A percentile compares a stretch with the other conserved stretches of the same genome.
Conservation (phyloP, 2,113 vertebrate species). For the Meriones unguiculatus region DNA sequence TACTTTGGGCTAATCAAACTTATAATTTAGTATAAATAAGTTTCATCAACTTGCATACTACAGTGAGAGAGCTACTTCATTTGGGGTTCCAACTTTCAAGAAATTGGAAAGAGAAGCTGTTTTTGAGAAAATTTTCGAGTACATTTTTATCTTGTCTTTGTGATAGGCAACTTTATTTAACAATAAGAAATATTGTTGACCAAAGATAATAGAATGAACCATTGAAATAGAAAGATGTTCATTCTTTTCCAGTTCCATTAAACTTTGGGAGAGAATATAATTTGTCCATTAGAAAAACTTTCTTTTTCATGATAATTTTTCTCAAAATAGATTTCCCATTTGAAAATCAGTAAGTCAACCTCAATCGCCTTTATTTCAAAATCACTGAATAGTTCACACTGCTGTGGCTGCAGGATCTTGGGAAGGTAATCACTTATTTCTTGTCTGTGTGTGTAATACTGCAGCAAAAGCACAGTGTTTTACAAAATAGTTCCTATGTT, state of each 20-base stretch:
- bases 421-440: neutral
- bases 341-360: neutral
- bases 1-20: too few relatives aligned
- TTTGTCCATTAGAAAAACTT: neutral
- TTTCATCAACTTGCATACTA: neutral
- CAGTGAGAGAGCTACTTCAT: neutral
- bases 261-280: neutral
- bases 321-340: neutral
- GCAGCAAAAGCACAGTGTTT: neutral
- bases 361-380: constrained; percentile 10
- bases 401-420: neutral
- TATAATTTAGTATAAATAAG: neutral
- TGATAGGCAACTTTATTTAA: neutral
- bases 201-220: neutral
- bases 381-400: neutral
- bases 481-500: neutral
- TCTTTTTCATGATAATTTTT: neutral
- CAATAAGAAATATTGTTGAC: neutral
- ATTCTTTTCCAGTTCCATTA: constrained; percentile 11
- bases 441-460: neutral
- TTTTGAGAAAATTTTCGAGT: neutral
- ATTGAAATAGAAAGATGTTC: neutral
- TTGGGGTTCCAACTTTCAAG: neutral
- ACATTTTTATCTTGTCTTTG: neutral
- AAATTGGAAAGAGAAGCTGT: rapidly evolving